Conservation (phyloP, 2,888 invertebrate genomes). For the Phanerotoma sp. region DNA sequence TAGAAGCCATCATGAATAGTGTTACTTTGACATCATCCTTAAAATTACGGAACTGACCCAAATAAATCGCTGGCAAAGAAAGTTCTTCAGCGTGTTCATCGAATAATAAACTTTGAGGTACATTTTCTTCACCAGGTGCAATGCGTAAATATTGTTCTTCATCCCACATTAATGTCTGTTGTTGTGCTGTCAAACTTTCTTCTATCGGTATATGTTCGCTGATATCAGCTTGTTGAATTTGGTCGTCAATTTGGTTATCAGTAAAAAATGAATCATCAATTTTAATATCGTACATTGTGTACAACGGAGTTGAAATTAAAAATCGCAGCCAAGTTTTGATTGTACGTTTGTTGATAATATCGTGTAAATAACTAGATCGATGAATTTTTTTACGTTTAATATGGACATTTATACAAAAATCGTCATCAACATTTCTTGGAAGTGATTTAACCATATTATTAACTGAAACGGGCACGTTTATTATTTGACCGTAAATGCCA, state of each 20-base stretch:
- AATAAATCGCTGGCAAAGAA: conserved; percentile 55
- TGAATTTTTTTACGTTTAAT: conserved; percentile 45
- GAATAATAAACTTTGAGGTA: conserved; percentile 45
- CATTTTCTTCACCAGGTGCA: conserved; percentile 32
- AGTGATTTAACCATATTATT: conserved; percentile 47
- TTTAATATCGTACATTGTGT: conserved; percentile 28
- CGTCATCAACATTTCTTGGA: conserved; percentile 47
- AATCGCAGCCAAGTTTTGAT: conserved; percentile 41
- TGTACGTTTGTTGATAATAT: conserved; percentile 37
- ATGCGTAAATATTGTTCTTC: conserved; percentile 31
- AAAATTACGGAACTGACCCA: conserved; percentile 45
- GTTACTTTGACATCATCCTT: conserved; percentile 41
- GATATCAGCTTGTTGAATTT: conserved; percentile 9
- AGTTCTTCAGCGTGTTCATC: conserved; percentile 54
- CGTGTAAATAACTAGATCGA: conserved; percentile 45
- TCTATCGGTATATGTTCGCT: conserved; percentile 30
- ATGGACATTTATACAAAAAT: conserved; percentile 47
- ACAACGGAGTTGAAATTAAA: conserved; percentile 13
- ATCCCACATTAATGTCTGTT: conserved; percentile 33
- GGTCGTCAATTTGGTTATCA: conserved; percentile 5
- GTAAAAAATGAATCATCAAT: conserved; percentile 28
- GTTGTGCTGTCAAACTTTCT: conserved; percentile 34
- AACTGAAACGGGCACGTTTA: conserved; percentile 51
- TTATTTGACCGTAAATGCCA: conserved; percentile 46
- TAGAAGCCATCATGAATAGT: conserved; percentile 50